Evolutionary conservation across 2,113 vertebrate genomes (phyloP).

Genomic region (Stegostoma tigrinum): DNA sequence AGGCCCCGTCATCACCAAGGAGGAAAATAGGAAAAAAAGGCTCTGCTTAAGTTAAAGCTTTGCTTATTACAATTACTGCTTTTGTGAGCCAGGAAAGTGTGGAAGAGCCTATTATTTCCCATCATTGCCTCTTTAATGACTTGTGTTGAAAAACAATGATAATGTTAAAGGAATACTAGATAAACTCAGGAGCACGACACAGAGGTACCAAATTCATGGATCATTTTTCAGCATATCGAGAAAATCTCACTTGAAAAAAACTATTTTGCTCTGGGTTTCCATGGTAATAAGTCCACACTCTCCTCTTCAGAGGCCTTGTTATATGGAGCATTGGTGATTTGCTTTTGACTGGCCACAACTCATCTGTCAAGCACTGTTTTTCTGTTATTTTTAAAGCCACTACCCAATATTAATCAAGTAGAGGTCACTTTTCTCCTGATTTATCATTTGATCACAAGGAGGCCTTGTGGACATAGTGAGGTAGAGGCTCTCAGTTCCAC

Average conservation of each 20-base stretch:
- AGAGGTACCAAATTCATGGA: slow-evolving; percentile 88
- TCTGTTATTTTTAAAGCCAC: slow-evolving; percentile 69
- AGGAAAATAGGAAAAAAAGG: no score
- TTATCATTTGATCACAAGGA: not conserved
- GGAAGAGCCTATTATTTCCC: not conserved
- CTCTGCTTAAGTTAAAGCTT: not conserved
- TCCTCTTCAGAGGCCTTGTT: slow-evolving; percentile 99
- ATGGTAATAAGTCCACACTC: slow-evolving; percentile 88
- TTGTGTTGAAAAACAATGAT: not conserved
- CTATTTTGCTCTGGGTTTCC: slow-evolving; percentile 89
- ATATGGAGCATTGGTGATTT: slow-evolving; percentile 88
- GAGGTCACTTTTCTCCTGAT: not conserved
- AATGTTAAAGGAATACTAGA: not conserved
- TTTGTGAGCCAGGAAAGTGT: not conserved
- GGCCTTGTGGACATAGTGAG: no score
- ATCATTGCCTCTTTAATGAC: not conserved
- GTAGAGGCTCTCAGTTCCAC: no score
- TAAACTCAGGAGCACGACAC: slow-evolving; percentile 38
- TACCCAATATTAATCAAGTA: not conserved
- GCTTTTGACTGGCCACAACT: slow-evolving; percentile 80
- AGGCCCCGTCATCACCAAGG: not conserved
- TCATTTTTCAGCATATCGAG: slow-evolving; percentile 91
- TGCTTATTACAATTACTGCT: not conserved
- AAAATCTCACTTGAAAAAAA: slow-evolving; percentile 77
- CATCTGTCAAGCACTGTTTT: slow-evolving; percentile 99